Evolutionary conservation across 1,140 invertebrate species (phyloP), one percentile per base, ranked within the genome.

Genomic region (Drosophila nebulosa): DNA sequence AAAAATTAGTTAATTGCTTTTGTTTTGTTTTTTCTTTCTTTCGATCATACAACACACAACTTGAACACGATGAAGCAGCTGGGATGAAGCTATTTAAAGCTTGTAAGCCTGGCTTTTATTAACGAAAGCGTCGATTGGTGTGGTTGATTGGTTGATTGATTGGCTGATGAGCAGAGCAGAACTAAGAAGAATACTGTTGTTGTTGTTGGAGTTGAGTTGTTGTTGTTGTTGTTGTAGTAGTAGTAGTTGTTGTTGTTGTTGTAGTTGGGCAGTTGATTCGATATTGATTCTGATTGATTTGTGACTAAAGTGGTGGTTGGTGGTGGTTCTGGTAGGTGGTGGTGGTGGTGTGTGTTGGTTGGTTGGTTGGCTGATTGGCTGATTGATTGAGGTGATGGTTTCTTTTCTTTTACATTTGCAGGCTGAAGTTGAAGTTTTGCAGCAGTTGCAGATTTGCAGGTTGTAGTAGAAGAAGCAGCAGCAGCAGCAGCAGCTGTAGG

Each of bases 1-100:
- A 55, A 53, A 53, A 61, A 56, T 46, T 51, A 68, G 57, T 27
- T 73, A 59, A 64, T 14, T 58, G 53, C 36, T 57, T 52, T 63
- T 69, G 76, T 65, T 72, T 58, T 69, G 60, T 51, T 71, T 72
- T 66, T 65, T 61, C n/a, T 61, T 64, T 64, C 71, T 66, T 58
- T 70, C 51, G 71, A 66, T 58, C 62, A 52, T 74, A 75, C 71
- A 75, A 74, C 71, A 63, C 73, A 63, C 72, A 75, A 75, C 64
- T 63, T 63, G 51, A 72, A 63, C 58, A 61, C 53, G 68, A 26
- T 52, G 50, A 30, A 30, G 36, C 63, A 42, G 56, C 63, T 70
- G 71, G n/a, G n/a, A 69, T 30, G 27, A 9, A 30, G 69, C 63
- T 42, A n/a, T 36, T 36, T 14, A 42, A 6, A 42, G 39, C 39